Conservation (phyloP, 2,888 invertebrate genomes). For the Poecilobothrus nobilitatus region DNA sequence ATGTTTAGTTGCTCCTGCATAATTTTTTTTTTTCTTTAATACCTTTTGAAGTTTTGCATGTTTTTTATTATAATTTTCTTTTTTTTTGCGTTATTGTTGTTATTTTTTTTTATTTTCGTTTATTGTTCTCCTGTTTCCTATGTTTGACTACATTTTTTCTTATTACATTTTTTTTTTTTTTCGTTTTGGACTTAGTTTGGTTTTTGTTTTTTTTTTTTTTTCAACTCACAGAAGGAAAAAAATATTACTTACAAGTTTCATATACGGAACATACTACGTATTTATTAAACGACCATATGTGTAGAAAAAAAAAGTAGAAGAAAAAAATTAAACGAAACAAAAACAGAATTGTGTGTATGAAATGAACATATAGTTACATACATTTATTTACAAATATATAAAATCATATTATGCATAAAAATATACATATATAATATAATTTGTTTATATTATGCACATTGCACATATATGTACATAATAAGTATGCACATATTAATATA, state of each 20-base stretch:
- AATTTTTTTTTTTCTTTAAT: slow-evolving; percentile 7
- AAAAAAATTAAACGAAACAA: background rate
- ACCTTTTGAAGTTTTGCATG: background rate
- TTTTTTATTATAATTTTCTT: background rate
- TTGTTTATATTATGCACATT: no score
- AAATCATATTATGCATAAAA: no score
- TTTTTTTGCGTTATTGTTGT: no score
- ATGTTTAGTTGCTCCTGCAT: slow-evolving; percentile 5
- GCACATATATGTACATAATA: no score
- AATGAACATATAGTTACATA: no score
- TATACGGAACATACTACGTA: background rate
- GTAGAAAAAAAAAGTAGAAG: no score
- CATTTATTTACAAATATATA: no score
- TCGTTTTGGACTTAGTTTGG: background rate
- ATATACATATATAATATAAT: no score
- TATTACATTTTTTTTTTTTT: background rate
- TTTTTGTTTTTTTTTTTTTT: background rate
- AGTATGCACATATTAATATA: no score
- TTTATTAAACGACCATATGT: no score
- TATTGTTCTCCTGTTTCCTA: slow-evolving; percentile 6
- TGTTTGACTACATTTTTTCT: background rate
- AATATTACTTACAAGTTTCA: background rate
- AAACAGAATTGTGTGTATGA: background rate
- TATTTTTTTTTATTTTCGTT: no score
- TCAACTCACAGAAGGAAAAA: no score